Evolutionary conservation across 2,113 vertebrate species (phyloP).

Genomic region (Limnothrissa miodon): DNA sequence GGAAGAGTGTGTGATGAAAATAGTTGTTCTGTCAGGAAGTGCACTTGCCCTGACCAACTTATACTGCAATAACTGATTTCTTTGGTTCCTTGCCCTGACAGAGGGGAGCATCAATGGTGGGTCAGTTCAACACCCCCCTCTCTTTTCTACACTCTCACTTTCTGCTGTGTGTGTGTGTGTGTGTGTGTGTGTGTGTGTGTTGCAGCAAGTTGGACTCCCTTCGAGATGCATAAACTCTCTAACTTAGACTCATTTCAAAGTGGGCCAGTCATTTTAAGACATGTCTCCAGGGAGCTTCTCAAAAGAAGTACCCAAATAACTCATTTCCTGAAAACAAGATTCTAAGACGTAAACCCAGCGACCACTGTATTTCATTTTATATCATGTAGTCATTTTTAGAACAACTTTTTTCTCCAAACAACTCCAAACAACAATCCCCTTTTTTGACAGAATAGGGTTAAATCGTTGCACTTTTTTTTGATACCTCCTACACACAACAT

Average conservation of each 20-base stretch:
- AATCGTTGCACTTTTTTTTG: no score
- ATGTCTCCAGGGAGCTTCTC: neutral
- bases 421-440: no score
- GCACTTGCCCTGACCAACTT: conserved; percentile 20
- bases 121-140: neutral
- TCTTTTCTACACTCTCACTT: neutral
- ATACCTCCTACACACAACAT: no score
- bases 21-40: conserved; percentile 45
- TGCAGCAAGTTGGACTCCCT: neutral
- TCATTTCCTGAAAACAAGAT: neutral
- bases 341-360: neutral
- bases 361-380: neutral
- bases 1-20: conserved; percentile 52
- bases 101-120: neutral
- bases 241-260: neutral
- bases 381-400: neutral
- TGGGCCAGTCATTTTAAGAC: neutral
- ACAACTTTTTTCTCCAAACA: no score
- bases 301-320: neutral
- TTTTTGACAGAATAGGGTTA: no score
- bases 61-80: neutral
- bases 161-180: conserved; percentile 1
- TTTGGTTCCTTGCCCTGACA: neutral
- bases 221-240: neutral
- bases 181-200: no score